phyloP scores from a whole-genome alignment of 2,113 vertebrate genomes.

The Gavialis gangeticus region DNA sequence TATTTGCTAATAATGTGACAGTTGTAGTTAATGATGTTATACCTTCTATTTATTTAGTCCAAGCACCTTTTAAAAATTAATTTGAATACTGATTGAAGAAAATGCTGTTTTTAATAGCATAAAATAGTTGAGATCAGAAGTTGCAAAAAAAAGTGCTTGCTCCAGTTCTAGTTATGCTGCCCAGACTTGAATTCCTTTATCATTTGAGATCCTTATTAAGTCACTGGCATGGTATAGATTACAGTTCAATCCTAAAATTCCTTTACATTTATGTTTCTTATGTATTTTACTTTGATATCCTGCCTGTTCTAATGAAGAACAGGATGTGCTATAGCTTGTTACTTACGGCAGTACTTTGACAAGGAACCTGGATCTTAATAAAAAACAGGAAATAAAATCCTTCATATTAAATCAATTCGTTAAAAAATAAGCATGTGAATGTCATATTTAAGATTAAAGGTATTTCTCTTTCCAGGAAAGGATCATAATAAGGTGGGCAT shows the following conservation, averaged over 20 bases:
- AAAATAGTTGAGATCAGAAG: constrained; percentile 7
- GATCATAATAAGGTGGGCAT: constrained; percentile 78
- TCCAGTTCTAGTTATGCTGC: constrained; percentile 32
- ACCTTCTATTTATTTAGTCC: background rate
- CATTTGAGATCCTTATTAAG: constrained; percentile 75
- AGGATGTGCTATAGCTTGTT: constrained; percentile 70
- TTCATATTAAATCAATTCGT: constrained; percentile 82
- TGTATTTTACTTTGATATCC: constrained; percentile 76
- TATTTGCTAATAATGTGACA: background rate
- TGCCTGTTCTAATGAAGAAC: constrained; percentile 77
- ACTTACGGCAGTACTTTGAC: constrained; percentile 72
- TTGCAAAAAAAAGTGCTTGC: background rate
- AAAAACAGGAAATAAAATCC: constrained; percentile 84
- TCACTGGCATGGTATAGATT: constrained; percentile 74
- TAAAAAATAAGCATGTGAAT: constrained; percentile 81
- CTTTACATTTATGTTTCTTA: constrained; percentile 74
- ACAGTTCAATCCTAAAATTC: constrained; percentile 74
- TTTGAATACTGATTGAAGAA: constrained; percentile 40
- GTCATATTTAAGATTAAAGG: constrained; percentile 81
- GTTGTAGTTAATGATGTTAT: background rate
- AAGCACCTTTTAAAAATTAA: background rate
- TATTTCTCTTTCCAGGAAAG: constrained; percentile 80
- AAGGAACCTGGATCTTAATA: constrained; percentile 77
- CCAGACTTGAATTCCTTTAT: constrained; percentile 71
- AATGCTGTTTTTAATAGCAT: constrained; percentile 24